Conservation (phyloP, 1,140 invertebrate species). For the Drosophila saltans region DNA sequence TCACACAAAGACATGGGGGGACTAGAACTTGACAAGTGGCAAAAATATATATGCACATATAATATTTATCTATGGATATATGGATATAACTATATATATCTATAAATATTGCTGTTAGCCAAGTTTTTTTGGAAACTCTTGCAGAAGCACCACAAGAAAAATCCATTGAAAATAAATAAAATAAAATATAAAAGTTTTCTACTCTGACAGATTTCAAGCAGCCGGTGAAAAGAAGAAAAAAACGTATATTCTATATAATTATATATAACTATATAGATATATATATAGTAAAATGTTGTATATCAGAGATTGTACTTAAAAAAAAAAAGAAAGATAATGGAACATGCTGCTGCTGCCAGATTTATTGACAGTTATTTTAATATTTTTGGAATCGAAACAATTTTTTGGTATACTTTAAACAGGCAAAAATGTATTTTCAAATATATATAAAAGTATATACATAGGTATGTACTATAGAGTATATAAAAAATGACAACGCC, state of each 20-base stretch:
- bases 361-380: slow-evolving; percentile 16
- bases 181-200: slow-evolving; percentile 62
- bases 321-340: slow-evolving; percentile 34
- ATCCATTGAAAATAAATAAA: slow-evolving; percentile 78
- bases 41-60: slow-evolving; percentile 7
- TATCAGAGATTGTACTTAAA: slow-evolving; percentile 24
- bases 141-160: slow-evolving; percentile 38
- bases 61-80: slow-evolving; percentile 7
- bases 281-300: slow-evolving; percentile 21
- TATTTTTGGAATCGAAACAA: slow-evolving; percentile 12
- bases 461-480: slow-evolving; percentile 8
- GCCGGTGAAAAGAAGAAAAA: slow-evolving; percentile 46
- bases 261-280: slow-evolving; percentile 34
- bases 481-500: slow-evolving; percentile 26
- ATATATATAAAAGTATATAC: not conserved
- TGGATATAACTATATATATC: slow-evolving; percentile 7
- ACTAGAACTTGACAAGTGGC: slow-evolving; percentile 15
- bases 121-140: slow-evolving; percentile 58
- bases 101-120: slow-evolving; percentile 32
- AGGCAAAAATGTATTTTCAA: slow-evolving; percentile 17
- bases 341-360: slow-evolving; percentile 12
- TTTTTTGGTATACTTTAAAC: not conserved
- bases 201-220: slow-evolving; percentile 73
- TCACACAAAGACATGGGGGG: not conserved
- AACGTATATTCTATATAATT: slow-evolving; percentile 33